phyloP scores from a whole-genome alignment of 1,140 invertebrate genomes.

The Pantala flavescens region DNA sequence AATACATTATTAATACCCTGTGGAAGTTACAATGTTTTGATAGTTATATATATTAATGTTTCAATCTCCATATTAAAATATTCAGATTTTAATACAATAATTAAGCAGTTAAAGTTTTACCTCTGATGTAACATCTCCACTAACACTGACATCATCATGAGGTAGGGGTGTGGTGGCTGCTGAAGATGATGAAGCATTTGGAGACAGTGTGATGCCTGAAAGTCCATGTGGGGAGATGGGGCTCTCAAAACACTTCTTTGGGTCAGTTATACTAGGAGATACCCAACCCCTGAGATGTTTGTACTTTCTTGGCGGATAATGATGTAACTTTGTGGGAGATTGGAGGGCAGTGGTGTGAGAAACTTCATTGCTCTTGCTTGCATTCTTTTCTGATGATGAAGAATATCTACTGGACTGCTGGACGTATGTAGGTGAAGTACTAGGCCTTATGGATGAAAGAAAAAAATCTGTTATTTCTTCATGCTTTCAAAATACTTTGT shows the following conservation, averaged over 20 bases:
- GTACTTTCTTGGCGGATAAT: neutral
- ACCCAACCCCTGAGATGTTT: neutral
- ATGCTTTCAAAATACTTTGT: too few species aligned
- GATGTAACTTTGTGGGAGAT: neutral
- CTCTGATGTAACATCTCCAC: neutral
- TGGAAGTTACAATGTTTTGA: too few species aligned
- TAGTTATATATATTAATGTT: too few species aligned
- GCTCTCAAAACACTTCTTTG: neutral
- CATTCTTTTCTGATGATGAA: neutral
- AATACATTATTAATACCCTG: too few species aligned
- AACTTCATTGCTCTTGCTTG: neutral
- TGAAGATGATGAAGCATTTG: neutral
- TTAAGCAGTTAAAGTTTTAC: too few species aligned
- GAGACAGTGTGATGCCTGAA: neutral
- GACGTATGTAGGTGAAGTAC: neutral
- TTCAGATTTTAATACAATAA: too few species aligned
- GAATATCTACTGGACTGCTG: neutral
- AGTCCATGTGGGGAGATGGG: neutral
- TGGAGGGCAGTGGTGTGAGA: neutral
- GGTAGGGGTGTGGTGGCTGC: neutral
- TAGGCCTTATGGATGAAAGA: neutral
- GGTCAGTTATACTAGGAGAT: neutral
- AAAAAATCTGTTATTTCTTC: too few species aligned
- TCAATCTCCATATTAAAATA: too few species aligned
- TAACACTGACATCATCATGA: neutral